Evolutionary conservation across 1,140 invertebrate species (phyloP).

Genomic region (Sesamia nonagrioides): DNA sequence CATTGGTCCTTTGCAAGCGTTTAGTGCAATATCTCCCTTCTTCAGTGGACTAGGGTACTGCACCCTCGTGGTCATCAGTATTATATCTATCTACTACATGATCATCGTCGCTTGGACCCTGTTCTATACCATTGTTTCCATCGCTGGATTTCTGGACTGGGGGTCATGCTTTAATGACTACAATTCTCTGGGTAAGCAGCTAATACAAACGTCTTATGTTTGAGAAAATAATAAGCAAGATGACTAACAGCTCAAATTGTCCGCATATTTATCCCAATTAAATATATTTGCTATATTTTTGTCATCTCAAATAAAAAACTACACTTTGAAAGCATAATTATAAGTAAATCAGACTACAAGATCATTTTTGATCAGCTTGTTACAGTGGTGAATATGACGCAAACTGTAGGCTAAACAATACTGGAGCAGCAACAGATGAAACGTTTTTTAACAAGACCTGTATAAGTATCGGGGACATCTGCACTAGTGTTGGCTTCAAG

Average conservation of each 20-base stretch:
- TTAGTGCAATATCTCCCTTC: constrained; percentile 89
- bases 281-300: too few relatives aligned
- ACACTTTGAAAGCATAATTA: too few relatives aligned
- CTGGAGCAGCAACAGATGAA: constrained; percentile 63
- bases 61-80: constrained; percentile 92
- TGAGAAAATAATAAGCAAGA: too few relatives aligned
- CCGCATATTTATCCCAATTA: too few relatives aligned
- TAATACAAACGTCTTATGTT: not conserved
- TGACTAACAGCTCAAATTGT: too few relatives aligned
- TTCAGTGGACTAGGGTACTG: constrained; percentile 91
- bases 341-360: not conserved
- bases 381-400: constrained; percentile 87
- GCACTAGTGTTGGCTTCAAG: constrained; percentile 72
- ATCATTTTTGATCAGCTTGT: constrained; percentile 79
- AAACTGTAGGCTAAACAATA: constrained; percentile 79
- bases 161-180: constrained; percentile 89
- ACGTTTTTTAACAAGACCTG: constrained; percentile 87
- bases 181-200: constrained; percentile 89
- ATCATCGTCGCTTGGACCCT: constrained; percentile 94
- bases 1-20: constrained; percentile 88
- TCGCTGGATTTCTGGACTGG: constrained; percentile 91
- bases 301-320: too few relatives aligned
- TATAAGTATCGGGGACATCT: constrained; percentile 84
- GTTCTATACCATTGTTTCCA: constrained; percentile 92
- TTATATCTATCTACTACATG: constrained; percentile 95